These are phyloP conservation scores for Eretmochelys imbricata DNA, from an alignment of 2,113 vertebrate genomes.

Conservation along the genomic window DNA sequence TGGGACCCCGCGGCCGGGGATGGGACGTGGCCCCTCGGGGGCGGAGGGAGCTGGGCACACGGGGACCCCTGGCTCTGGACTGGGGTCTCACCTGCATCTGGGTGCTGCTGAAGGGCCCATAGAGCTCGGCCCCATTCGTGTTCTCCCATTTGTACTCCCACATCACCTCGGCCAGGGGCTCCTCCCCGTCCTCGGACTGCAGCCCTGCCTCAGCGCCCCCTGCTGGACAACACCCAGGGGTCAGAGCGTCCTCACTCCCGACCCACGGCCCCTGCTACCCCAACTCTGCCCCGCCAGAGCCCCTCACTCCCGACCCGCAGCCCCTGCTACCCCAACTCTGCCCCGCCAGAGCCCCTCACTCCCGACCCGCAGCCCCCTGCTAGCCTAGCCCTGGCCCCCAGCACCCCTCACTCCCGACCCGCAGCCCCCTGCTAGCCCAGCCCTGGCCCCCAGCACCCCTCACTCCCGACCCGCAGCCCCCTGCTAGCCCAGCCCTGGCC, in stretches of 20 bases:
- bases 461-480: too few relatives aligned
- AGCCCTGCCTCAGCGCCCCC: not conserved
- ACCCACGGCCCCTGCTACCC: conserved; percentile 24
- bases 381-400: not conserved
- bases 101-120: conserved; percentile 90
- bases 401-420: not conserved
- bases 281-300: not conserved
- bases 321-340: too few relatives aligned
- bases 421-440: too few relatives aligned
- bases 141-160: conserved; percentile 94
- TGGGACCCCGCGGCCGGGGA: too few relatives aligned
- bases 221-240: not conserved
- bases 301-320: not conserved
- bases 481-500: too few relatives aligned
- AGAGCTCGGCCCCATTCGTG: conserved; percentile 83
- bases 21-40: too few relatives aligned
- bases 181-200: conserved; percentile 42
- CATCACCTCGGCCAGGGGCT: conserved; percentile 80
- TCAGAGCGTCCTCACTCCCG: too few relatives aligned
- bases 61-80: not conserved
- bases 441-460: too few relatives aligned
- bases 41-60: not conserved
- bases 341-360: not conserved
- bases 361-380: too few relatives aligned
- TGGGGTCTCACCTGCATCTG: conserved; percentile 90